A percentile compares a stretch with the other conserved stretches of the same genome.
Conservation (phyloP, 2,113 vertebrate species). For the Esox niger region DNA sequence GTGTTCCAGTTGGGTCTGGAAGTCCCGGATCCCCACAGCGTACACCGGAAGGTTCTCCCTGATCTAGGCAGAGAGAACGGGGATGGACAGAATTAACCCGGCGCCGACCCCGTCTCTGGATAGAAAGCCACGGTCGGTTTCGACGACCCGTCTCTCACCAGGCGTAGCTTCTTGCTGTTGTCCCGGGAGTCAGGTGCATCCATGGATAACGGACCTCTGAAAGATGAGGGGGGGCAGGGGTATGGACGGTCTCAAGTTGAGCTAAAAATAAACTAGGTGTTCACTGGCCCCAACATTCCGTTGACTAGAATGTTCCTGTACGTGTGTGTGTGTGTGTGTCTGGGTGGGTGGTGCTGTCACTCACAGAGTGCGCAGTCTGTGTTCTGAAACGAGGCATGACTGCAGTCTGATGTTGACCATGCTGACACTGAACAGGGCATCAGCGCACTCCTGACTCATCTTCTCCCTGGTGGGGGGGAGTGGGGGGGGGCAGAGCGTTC, state of each 20-base stretch:
- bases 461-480: slow-evolving; percentile 65
- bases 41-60: slow-evolving; percentile 59
- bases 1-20: slow-evolving; percentile 64
- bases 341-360: slow-evolving; percentile 51
- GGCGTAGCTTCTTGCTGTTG: slow-evolving; percentile 67
- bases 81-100: neutral
- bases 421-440: slow-evolving; percentile 69
- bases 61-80: slow-evolving; percentile 51
- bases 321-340: neutral
- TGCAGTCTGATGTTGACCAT: slow-evolving; percentile 68
- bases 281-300: neutral
- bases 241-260: neutral
- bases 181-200: slow-evolving; percentile 51
- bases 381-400: slow-evolving; percentile 67
- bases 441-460: slow-evolving; percentile 64
- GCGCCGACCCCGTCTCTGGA: neutral
- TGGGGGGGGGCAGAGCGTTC: neutral
- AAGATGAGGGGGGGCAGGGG: neutral
- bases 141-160: slow-evolving; percentile 68
- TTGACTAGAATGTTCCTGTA: neutral
- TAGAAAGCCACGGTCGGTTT: neutral
- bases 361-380: slow-evolving; percentile 68
- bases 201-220: slow-evolving; percentile 34
- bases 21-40: slow-evolving; percentile 55
- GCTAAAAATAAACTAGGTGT: neutral